phyloP scores from a whole-genome alignment of 92 coral and sea anemone species.

The Parazoanthus darwini region DNA sequence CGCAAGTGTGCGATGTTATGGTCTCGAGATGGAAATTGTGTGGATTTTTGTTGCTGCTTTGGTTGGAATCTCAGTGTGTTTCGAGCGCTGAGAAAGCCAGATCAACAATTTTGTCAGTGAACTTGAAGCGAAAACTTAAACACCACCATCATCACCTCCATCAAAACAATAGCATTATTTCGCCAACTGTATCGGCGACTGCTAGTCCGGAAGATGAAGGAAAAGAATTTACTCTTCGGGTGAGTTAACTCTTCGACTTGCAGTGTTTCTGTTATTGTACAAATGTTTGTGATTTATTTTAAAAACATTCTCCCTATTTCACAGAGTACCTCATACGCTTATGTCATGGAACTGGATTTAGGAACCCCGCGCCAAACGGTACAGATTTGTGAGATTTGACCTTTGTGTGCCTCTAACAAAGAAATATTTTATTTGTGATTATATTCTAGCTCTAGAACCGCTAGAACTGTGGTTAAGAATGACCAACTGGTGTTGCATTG shows the following conservation, averaged over 20 bases:
- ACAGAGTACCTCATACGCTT: conserved; percentile 96
- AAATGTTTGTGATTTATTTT: neutral
- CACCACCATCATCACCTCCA: conserved; percentile 45
- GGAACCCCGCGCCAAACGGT: conserved; percentile 95
- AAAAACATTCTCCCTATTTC: neutral
- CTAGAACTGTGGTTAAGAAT: neutral
- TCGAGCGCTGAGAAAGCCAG: conserved; percentile 36
- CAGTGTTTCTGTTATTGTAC: conserved; percentile 15
- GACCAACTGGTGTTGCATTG: neutral
- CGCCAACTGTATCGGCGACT: conserved; percentile 32
- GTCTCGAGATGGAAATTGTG: conserved; percentile 60
- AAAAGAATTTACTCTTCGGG: conserved; percentile 81
- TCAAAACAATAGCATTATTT: conserved; percentile 36
- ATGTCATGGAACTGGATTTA: conserved; percentile 82
- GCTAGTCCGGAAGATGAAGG: conserved; percentile 62
- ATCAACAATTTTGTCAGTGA: conserved; percentile 71
- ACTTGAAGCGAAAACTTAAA: conserved; percentile 73
- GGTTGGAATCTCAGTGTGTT: conserved; percentile 18
- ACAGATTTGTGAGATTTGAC: neutral
- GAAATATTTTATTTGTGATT: neutral
- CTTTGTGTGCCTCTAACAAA: neutral
- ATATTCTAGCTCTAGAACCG: neutral
- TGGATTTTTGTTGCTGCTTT: conserved; percentile 45
- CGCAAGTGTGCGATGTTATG: conserved; percentile 68
- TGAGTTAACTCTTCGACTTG: conserved; percentile 31